A percentile compares a stretch with the other conserved stretches of the same genome.
These are phyloP conservation scores for Aporophyla lueneburgensis DNA, from an alignment of 2,888 invertebrate species.

Conservation along the genomic window DNA sequence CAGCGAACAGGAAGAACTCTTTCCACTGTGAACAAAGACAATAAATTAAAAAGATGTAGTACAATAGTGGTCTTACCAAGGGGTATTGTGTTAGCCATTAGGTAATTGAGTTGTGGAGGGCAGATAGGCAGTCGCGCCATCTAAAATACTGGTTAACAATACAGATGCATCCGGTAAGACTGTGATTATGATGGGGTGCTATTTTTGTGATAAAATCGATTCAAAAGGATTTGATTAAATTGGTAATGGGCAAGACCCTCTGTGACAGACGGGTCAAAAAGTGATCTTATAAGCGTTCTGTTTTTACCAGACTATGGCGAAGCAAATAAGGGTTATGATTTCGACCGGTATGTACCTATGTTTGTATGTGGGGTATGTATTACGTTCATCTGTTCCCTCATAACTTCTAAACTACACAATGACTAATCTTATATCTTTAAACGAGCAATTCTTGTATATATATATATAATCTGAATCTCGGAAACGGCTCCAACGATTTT, in stretches of 20 bases:
- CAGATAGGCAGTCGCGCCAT: neutral
- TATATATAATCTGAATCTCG: too few species aligned
- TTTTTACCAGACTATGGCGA: neutral
- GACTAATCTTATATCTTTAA: too few species aligned
- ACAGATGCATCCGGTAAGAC: neutral
- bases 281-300: neutral
- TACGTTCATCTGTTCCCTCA: too few species aligned
- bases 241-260: neutral
- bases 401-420: too few species aligned
- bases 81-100: neutral
- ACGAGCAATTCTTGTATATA: too few species aligned
- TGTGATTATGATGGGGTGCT: neutral
- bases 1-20: slow-evolving; percentile 97
- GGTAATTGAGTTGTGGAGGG: neutral
- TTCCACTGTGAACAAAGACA: slow-evolving; percentile 92
- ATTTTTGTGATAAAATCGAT: neutral
- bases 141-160: neutral
- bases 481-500: too few species aligned
- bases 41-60: neutral
- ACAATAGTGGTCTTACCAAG: neutral
- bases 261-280: neutral
- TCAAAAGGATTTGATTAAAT: too few species aligned
- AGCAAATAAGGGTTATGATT: too few species aligned
- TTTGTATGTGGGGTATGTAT: too few species aligned
- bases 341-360: too few species aligned